Evolutionary conservation across 1,140 invertebrate genomes (phyloP).

Genomic region (Muscidifurax raptorellus): DNA sequence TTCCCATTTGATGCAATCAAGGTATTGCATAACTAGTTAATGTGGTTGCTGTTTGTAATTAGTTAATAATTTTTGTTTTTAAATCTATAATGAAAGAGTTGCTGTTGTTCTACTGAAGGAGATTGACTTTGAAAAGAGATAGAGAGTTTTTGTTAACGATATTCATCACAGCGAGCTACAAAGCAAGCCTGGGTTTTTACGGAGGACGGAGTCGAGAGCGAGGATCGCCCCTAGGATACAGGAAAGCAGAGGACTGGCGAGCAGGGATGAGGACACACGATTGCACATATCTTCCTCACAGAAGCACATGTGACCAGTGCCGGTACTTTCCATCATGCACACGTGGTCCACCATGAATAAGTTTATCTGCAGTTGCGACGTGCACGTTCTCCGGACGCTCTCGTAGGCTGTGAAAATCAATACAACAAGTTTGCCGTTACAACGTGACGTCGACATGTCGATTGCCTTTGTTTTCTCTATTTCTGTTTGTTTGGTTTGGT

Average conservation of each 20-base stretch:
- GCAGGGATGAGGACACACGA: conserved; percentile 72
- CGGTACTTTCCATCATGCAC: conserved; percentile 98
- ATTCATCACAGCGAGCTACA: conserved; percentile 69
- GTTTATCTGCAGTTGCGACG: conserved; percentile 94
- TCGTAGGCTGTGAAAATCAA: conserved; percentile 84
- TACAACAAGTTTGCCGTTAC: conserved; percentile 36
- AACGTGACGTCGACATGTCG: conserved; percentile 21
- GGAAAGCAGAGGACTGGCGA: conserved; percentile 66
- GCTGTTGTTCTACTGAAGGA: conserved; percentile 5
- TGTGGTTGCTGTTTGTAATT: neutral
- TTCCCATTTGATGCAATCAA: conserved; percentile 4
- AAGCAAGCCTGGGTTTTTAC: conserved; percentile 70
- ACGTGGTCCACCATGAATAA: conserved; percentile 98
- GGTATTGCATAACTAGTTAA: neutral
- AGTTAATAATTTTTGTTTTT: neutral
- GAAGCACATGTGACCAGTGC: conserved; percentile 97
- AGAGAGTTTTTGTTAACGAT: conserved; percentile 34
- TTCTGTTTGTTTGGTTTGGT: neutral
- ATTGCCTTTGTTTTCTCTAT: neutral
- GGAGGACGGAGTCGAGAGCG: conserved; percentile 60
- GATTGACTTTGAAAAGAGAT: neutral
- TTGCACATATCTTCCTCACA: conserved; percentile 98
- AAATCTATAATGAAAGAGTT: conserved; percentile 21
- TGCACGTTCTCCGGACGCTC: conserved; percentile 92
- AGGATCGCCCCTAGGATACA: conserved; percentile 66